Conservation (phyloP, 2,797 vertebrate genomes). For the Cossypha heuglini region DNA sequence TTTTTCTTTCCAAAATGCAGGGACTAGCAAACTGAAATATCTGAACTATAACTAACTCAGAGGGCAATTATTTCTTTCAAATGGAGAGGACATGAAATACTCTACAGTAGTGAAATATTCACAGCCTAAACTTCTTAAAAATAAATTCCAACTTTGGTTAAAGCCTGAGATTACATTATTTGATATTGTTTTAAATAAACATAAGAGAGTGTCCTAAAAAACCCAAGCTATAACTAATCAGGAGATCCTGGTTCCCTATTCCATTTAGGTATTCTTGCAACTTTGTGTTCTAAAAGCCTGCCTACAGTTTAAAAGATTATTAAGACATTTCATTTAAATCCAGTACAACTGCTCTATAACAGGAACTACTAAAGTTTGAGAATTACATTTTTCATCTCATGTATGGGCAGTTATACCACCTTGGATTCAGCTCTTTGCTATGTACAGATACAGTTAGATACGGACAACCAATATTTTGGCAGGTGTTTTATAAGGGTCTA, state of each 20-base stretch:
- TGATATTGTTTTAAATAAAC: neutral
- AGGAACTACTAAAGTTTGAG: neutral
- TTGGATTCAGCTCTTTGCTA: neutral
- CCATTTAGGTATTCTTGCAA: neutral
- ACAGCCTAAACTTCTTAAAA: neutral
- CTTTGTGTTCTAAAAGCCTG: neutral
- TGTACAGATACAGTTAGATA: neutral
- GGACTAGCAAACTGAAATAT: neutral
- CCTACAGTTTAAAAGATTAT: neutral
- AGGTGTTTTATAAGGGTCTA: neutral
- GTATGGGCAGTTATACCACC: neutral
- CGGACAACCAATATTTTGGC: accelerated
- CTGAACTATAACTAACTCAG: neutral
- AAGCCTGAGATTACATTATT: neutral
- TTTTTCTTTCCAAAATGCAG: neutral
- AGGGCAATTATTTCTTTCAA: neutral
- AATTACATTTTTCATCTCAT: neutral
- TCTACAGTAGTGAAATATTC: neutral
- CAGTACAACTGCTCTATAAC: neutral
- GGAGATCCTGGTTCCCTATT: neutral
- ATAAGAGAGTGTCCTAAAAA: neutral
- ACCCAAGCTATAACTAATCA: neutral
- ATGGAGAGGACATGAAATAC: neutral
- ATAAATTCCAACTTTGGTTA: neutral
- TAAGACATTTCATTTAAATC: neutral